A percentile compares a stretch with the other conserved stretches of the same genome.
Conservation (phyloP, 2,113 vertebrate species). For the Pseudonaja textilis region DNA sequence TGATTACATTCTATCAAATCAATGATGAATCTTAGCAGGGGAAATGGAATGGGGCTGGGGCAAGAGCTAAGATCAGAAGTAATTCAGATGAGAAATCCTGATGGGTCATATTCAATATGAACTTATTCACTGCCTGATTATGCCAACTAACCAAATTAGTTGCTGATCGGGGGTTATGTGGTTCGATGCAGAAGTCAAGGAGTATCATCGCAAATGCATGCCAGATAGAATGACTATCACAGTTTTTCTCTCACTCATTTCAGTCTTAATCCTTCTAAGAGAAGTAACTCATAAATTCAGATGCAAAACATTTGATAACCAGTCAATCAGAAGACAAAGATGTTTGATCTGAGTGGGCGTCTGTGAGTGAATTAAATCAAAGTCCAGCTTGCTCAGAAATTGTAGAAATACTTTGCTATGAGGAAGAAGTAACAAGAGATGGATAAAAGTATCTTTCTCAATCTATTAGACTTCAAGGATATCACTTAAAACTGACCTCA, state of each 20-base stretch:
- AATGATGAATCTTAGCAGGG: not conserved
- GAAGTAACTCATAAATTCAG: not conserved
- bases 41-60: not conserved
- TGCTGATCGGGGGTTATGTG: not conserved
- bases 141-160: not conserved
- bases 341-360: not conserved
- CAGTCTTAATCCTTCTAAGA: not conserved
- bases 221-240: not conserved
- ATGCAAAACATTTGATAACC: not conserved
- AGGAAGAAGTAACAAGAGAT: not conserved
- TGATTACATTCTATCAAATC: not conserved
- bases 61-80: not conserved
- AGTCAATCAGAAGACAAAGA: not conserved
- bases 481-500: not conserved
- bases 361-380: not conserved
- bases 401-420: not conserved
- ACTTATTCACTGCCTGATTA: not conserved
- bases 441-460: not conserved
- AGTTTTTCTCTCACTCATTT: not conserved
- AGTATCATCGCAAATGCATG: not conserved
- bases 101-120: not conserved
- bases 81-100: not conserved
- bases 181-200: not conserved
- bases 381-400: not conserved
- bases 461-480: not conserved